Percentiles rank a stretch among this genome's conserved stretches.
Conservation (phyloP, 2,797 vertebrate species). For the Apogon talboti region DNA sequence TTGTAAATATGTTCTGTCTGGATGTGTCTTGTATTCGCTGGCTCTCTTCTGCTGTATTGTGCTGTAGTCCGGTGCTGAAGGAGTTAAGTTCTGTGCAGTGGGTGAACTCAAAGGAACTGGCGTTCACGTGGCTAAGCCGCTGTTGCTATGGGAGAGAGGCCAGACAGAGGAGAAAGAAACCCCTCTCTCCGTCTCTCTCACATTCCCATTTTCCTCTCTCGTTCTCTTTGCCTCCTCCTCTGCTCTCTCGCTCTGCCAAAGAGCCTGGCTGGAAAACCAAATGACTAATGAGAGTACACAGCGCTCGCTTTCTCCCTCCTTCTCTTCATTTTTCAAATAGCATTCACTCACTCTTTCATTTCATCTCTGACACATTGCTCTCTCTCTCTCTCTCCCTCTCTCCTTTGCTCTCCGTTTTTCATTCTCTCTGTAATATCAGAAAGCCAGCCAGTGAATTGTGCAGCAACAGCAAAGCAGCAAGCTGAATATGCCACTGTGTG, state of each 20-base stretch:
- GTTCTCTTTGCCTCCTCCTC: constrained; percentile 35
- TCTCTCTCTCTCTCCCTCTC: constrained; percentile 12
- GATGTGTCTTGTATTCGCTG: constrained; percentile 8
- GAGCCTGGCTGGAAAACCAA: constrained; percentile 60
- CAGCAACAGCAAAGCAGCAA: constrained; percentile 57
- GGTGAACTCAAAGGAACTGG: constrained; percentile 80
- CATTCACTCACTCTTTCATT: constrained; percentile 55
- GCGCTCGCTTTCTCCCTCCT: constrained; percentile 28
- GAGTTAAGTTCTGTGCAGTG: constrained; percentile 78
- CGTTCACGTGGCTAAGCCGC: constrained; percentile 81
- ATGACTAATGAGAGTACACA: constrained; percentile 68
- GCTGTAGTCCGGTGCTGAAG: constrained; percentile 62
- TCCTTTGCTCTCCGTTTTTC: constrained; percentile 9
- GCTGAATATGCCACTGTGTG: constrained; percentile 44
- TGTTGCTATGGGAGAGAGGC: constrained; percentile 87
- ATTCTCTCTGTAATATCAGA: constrained; percentile 48
- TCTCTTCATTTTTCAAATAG: constrained; percentile 63
- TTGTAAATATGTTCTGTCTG: constrained; percentile 5
- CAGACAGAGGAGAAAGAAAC: constrained; percentile 79
- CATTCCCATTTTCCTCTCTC: constrained; percentile 38
- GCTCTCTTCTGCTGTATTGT: constrained; percentile 25
- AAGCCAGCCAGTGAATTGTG: constrained; percentile 59
- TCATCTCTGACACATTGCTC: constrained; percentile 38
- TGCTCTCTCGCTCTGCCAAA: constrained; percentile 46
- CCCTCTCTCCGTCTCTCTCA: constrained; percentile 54